Evolutionary conservation across 1,140 invertebrate genomes (phyloP).

Genomic region (Caenorhabditis tropicalis): DNA sequence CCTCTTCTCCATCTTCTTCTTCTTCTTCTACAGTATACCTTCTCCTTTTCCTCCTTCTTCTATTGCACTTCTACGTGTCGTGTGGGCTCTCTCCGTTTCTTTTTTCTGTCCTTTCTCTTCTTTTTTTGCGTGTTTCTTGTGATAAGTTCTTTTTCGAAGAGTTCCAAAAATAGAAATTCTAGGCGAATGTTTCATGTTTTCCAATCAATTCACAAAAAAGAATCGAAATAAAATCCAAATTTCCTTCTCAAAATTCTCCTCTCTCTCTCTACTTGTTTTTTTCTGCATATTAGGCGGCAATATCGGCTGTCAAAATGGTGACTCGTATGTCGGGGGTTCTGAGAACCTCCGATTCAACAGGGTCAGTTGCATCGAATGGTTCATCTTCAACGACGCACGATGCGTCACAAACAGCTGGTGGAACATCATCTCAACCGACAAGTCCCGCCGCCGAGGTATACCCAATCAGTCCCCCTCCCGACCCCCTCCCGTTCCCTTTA

Average conservation of each 20-base stretch:
- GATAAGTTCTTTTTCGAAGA: too few species aligned
- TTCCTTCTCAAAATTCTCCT: not conserved
- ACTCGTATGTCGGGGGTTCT: constrained; percentile 68
- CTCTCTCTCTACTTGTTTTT: constrained; percentile 43
- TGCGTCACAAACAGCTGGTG: not conserved
- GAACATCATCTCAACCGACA: constrained; percentile 41
- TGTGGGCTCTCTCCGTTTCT: constrained; percentile 21
- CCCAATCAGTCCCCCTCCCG: not conserved
- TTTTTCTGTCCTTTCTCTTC: constrained; percentile 19
- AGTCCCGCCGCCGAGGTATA: constrained; percentile 46
- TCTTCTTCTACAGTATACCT: constrained; percentile 26
- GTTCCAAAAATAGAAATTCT: too few species aligned
- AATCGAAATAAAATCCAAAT: too few species aligned
- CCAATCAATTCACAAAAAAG: too few species aligned
- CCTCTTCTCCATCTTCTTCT: not conserved
- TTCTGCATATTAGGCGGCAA: constrained; percentile 64
- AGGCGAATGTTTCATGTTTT: too few species aligned
- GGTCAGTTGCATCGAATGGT: constrained; percentile 53
- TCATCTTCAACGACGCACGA: constrained; percentile 38
- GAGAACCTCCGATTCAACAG: constrained; percentile 58
- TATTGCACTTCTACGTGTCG: constrained; percentile 1
- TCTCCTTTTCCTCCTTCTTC: constrained; percentile 25
- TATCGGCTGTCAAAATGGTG: constrained; percentile 70
- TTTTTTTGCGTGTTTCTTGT: not conserved
- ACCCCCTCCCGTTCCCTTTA: not conserved